A percentile compares a stretch with the other conserved stretches of the same genome.
phyloP scores from a whole-genome alignment of 2,797 vertebrate genomes.

The Agapornis canus region DNA sequence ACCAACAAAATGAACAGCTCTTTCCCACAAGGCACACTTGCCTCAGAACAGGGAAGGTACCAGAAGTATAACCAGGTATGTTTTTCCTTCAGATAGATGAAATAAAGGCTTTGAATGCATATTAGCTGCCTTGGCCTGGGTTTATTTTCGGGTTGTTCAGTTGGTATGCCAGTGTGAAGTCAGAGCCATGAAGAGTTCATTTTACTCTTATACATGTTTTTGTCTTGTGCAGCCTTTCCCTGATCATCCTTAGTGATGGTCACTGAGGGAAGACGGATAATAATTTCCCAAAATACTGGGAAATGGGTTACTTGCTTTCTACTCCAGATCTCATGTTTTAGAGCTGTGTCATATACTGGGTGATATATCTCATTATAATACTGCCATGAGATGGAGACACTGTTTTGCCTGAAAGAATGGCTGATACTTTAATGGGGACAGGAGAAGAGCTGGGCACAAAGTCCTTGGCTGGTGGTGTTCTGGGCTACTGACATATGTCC shows the following conservation, averaged over 20 bases:
- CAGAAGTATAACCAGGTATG: background rate
- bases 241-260: background rate
- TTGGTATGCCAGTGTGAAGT: background rate
- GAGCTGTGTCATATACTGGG: background rate
- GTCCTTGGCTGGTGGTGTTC: background rate
- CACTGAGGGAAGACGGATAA: background rate
- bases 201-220: background rate
- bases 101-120: background rate
- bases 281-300: background rate
- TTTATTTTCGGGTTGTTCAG: background rate
- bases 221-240: background rate
- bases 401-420: background rate
- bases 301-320: background rate
- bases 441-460: background rate
- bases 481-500: background rate
- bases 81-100: background rate
- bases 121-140: background rate
- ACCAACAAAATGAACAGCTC: background rate
- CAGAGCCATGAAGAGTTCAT: background rate
- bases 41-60: background rate
- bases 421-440: background rate
- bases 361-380: background rate
- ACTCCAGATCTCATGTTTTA: background rate
- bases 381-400: background rate
- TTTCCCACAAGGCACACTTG: background rate